These are phyloP conservation scores for Tragelaphus strepsiceros DNA, from an alignment of 2,113 vertebrate genomes.

Conservation along the genomic window DNA sequence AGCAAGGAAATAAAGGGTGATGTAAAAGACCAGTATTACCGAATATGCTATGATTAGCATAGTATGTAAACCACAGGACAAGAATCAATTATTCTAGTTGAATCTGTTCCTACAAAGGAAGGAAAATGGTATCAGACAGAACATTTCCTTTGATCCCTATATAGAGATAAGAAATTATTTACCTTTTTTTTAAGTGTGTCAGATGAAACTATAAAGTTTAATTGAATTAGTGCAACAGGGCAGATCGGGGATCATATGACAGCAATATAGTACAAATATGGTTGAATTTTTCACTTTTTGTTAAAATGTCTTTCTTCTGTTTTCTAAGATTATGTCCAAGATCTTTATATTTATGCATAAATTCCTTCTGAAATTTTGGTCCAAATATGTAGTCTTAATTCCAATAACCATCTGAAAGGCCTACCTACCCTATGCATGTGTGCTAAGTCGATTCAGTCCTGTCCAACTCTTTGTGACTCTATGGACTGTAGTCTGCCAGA, in stretches of 20 bases:
- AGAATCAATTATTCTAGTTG: neutral
- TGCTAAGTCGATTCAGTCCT: neutral
- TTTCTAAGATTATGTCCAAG: neutral
- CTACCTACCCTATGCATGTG: neutral
- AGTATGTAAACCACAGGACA: neutral
- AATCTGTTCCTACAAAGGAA: neutral
- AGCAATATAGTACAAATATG: neutral
- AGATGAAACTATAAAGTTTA: neutral
- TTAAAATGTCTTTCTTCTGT: neutral
- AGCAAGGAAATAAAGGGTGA: neutral
- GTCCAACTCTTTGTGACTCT: neutral
- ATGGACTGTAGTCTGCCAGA: neutral
- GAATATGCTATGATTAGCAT: neutral
- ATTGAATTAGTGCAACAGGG: neutral
- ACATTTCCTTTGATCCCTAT: neutral
- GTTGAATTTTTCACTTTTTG: neutral
- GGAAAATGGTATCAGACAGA: neutral
- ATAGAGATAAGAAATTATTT: neutral
- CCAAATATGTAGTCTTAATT: neutral
- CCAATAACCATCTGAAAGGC: neutral
- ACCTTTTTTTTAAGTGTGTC: neutral
- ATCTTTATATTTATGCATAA: neutral
- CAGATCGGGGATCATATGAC: too few species aligned
- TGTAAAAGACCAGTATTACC: neutral
- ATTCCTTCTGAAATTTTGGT: neutral